Evolutionary conservation across 2,797 vertebrate genomes (phyloP).

Genomic region (Centropyge bicolor): DNA sequence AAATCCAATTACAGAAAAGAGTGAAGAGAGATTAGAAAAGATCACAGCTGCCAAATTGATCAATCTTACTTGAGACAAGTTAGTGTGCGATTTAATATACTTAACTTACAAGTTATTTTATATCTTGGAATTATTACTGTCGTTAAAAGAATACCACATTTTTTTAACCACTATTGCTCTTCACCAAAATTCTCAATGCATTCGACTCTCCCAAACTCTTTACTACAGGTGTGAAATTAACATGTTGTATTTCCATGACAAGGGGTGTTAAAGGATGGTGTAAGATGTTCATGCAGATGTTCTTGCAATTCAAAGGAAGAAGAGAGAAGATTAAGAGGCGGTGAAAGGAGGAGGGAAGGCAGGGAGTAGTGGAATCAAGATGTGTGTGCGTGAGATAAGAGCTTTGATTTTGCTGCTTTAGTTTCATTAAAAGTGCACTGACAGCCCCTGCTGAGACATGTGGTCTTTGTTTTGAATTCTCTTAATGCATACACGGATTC

Average conservation of each 20-base stretch:
- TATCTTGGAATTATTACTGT: neutral
- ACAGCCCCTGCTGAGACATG: slow-evolving; percentile 1
- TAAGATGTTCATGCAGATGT: slow-evolving; percentile 30
- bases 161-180: neutral
- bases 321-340: slow-evolving; percentile 11
- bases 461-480: neutral
- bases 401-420: slow-evolving; percentile 18
- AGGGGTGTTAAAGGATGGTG: slow-evolving; percentile 10
- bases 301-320: slow-evolving; percentile 50
- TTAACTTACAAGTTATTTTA: neutral
- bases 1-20: neutral
- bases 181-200: neutral
- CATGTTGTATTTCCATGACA: slow-evolving; percentile 26
- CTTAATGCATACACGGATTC: neutral
- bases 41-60: neutral
- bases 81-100: slow-evolving; percentile 3
- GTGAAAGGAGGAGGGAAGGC: slow-evolving; percentile 1
- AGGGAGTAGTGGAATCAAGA: neutral
- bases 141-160: neutral
- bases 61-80: neutral
- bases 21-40: neutral
- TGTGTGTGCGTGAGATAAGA: neutral
- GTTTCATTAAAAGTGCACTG: slow-evolving; percentile 17
- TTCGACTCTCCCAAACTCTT: slow-evolving; percentile 21
- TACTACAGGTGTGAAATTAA: slow-evolving; percentile 23